Evolutionary conservation across 2,797 vertebrate species (phyloP).

Genomic region (Scyliorhinus canicula): DNA sequence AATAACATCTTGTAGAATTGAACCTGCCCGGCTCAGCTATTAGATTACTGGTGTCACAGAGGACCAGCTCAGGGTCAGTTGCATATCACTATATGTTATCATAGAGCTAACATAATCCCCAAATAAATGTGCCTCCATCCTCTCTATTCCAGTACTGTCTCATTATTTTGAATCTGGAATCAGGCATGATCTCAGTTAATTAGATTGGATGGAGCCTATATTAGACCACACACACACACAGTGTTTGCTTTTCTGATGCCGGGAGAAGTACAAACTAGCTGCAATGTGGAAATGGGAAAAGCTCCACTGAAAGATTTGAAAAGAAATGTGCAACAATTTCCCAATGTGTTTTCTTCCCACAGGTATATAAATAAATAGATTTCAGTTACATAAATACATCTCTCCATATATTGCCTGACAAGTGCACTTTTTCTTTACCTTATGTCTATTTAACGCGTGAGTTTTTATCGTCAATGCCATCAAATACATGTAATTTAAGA

Average conservation of each 20-base stretch:
- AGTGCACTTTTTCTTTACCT: neutral
- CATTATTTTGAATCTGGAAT: too few species aligned
- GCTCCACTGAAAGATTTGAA: neutral
- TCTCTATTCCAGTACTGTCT: too few species aligned
- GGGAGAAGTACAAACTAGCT: neutral
- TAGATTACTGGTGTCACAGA: too few species aligned
- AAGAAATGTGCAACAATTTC: neutral
- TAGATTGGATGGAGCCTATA: too few species aligned
- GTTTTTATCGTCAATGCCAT: neutral
- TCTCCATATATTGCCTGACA: neutral
- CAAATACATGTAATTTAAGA: neutral
- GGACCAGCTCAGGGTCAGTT: too few species aligned
- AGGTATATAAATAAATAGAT: neutral
- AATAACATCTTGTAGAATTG: too few species aligned
- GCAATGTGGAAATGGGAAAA: neutral
- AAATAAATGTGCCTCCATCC: too few species aligned
- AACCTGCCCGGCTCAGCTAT: too few species aligned
- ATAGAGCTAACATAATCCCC: too few species aligned
- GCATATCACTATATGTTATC: too few species aligned
- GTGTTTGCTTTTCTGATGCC: neutral
- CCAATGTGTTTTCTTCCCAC: neutral
- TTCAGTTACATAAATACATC: neutral
- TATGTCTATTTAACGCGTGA: neutral
- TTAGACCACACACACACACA: neutral
- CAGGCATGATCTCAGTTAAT: too few species aligned